Conservation (phyloP, 2,113 vertebrate species). For the Struthidea cinerea region DNA sequence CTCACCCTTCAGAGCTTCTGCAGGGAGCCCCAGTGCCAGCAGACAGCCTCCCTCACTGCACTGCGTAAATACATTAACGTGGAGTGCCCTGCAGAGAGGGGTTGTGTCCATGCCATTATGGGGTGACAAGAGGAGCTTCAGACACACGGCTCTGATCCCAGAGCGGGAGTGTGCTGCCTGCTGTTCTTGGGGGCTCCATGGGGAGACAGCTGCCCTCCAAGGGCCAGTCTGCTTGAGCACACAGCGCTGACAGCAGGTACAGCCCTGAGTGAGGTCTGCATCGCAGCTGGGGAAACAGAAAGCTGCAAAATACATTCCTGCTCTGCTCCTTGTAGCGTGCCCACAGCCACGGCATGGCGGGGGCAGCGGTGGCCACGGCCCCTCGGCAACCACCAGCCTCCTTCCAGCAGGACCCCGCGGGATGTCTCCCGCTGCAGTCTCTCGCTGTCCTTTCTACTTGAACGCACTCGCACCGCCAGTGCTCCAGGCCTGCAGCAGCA, state of each 20-base stretch:
- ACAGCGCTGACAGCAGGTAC: neutral
- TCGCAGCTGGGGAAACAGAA: neutral
- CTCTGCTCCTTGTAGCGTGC: neutral
- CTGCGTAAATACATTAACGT: neutral
- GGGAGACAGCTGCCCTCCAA: neutral
- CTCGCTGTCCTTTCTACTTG: neutral
- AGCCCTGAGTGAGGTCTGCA: neutral
- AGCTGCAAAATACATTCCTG: neutral
- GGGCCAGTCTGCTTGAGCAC: neutral
- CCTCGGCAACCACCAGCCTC: neutral
- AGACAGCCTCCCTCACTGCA: neutral
- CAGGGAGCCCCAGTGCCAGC: neutral
- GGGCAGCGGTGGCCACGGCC: rapidly evolving
- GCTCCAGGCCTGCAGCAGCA: neutral
- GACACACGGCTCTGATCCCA: rapidly evolving
- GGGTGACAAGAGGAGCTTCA: neutral
- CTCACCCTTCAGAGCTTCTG: neutral
- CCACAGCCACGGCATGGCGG: rapidly evolving
- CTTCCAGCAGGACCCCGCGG: neutral
- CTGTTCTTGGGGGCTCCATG: neutral
- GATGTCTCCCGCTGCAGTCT: neutral
- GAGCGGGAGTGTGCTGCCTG: rapidly evolving
- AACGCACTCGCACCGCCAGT: neutral
- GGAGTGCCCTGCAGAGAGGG: neutral
- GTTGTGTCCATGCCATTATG: rapidly evolving